These are phyloP conservation scores for Andrena chrysosceles DNA, from an alignment of 2,888 invertebrate species.

Conservation along the genomic window DNA sequence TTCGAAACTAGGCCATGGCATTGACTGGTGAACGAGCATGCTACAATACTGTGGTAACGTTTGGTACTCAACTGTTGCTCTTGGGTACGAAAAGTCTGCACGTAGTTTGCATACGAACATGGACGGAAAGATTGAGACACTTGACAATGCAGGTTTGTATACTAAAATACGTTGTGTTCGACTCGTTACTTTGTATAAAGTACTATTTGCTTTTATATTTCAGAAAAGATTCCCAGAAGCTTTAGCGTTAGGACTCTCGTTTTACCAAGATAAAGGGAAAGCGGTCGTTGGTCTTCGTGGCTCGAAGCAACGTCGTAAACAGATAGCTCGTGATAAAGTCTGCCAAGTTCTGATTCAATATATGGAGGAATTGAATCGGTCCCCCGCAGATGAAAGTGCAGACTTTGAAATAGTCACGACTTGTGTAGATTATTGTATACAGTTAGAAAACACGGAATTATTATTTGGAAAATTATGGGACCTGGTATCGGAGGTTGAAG, in stretches of 20 bases:
- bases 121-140: constrained; percentile 89
- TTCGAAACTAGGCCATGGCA: constrained; percentile 88
- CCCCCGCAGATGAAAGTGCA: constrained; percentile 71
- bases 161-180: neutral
- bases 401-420: constrained; percentile 80
- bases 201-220: constrained; percentile 36
- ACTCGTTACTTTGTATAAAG: neutral
- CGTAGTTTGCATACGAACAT: constrained; percentile 86
- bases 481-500: constrained; percentile 86
- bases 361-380: constrained; percentile 82
- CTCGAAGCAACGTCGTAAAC: constrained; percentile 84
- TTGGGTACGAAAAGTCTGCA: constrained; percentile 89
- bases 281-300: constrained; percentile 87
- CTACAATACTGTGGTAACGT: constrained; percentile 90
- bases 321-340: constrained; percentile 84
- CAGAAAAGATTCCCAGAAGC: constrained; percentile 87
- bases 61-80: constrained; percentile 89
- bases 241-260: constrained; percentile 87
- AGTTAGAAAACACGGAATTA: constrained; percentile 84
- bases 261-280: constrained; percentile 88
- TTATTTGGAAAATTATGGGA: constrained; percentile 86
- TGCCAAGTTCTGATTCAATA: constrained; percentile 82
- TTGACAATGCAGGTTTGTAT: constrained; percentile 86
- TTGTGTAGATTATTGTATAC: constrained; percentile 83
- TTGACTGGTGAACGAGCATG: constrained; percentile 91